Conservation (phyloP, 2,888 invertebrate genomes). For the Brenthis hecate region DNA sequence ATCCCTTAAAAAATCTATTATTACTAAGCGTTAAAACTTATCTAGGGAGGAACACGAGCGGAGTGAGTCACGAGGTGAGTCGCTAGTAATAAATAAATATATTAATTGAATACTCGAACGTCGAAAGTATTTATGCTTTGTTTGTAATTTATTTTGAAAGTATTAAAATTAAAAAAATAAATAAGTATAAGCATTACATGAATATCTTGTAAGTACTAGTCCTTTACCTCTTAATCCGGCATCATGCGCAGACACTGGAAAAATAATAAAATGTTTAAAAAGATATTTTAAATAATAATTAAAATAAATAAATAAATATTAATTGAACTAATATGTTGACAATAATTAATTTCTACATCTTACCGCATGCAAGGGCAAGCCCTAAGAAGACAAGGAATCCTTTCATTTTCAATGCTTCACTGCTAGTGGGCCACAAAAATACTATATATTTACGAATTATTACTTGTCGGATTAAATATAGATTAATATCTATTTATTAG, state of each 20-base stretch:
- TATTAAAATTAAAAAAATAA: neutral
- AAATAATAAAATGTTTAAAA: neutral
- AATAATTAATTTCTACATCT: neutral
- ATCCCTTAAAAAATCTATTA: too few species aligned
- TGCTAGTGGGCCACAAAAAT: too few species aligned
- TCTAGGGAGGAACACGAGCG: too few species aligned
- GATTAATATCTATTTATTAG: neutral
- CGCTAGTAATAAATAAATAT: too few species aligned
- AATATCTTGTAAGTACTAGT: too few species aligned
- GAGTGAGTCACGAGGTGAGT: too few species aligned
- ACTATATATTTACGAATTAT: constrained; percentile 1
- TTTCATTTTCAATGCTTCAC: constrained; percentile 9
- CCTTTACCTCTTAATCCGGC: constrained; percentile 26
- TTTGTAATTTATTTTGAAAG: neutral
- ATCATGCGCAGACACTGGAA: constrained; percentile 12
- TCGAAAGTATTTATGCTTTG: neutral
- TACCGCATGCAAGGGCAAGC: constrained; percentile 15
- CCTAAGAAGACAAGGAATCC: constrained; percentile 11
- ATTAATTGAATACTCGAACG: neutral
- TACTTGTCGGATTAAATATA: neutral
- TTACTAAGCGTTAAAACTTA: too few species aligned
- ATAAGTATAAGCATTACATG: neutral
- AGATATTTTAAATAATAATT: neutral
- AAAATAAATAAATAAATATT: neutral
- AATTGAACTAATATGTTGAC: too few species aligned